Evolutionary conservation across 2,888 invertebrate genomes (phyloP).

Genomic region (Hypomecis atomaria): DNA sequence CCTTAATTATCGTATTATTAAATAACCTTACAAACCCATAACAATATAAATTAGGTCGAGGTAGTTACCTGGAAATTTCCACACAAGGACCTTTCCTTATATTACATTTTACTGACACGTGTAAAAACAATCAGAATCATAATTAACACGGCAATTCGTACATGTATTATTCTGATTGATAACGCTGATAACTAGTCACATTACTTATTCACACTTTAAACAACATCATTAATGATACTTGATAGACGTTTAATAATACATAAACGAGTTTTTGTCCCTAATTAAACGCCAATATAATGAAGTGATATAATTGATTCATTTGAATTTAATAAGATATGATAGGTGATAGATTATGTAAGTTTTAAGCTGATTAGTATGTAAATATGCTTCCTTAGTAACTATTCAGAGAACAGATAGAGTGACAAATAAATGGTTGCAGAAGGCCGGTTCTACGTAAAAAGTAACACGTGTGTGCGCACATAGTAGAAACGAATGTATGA

Average conservation of each 20-base stretch:
- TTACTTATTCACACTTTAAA: constrained; percentile 30
- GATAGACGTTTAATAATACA: constrained; percentile 31
- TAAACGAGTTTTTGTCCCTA: constrained; percentile 22
- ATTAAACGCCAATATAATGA: constrained; percentile 26
- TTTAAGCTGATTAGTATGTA: background rate
- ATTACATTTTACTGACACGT: constrained; percentile 3
- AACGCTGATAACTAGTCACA: constrained; percentile 14
- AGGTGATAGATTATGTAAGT: constrained; percentile 14
- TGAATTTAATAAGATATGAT: constrained; percentile 13
- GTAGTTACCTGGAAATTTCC: constrained; percentile 13
- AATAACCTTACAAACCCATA: no score
- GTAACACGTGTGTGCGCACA: no score
- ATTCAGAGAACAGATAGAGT: background rate
- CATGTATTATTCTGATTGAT: constrained; percentile 19
- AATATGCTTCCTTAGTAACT: constrained; percentile 4
- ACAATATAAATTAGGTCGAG: constrained; percentile 2
- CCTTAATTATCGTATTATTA: no score
- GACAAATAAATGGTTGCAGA: no score
- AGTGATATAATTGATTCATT: constrained; percentile 25
- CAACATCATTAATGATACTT: constrained; percentile 28
- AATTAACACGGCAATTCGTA: constrained; percentile 8
- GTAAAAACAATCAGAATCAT: constrained; percentile 7
- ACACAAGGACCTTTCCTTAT: constrained; percentile 17
- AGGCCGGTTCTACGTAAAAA: no score
- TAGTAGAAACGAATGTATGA: no score